A percentile compares a stretch with the other conserved stretches of the same genome.
Conservation (phyloP, 2,888 invertebrate genomes). For the Iselma pallidipennis region DNA sequence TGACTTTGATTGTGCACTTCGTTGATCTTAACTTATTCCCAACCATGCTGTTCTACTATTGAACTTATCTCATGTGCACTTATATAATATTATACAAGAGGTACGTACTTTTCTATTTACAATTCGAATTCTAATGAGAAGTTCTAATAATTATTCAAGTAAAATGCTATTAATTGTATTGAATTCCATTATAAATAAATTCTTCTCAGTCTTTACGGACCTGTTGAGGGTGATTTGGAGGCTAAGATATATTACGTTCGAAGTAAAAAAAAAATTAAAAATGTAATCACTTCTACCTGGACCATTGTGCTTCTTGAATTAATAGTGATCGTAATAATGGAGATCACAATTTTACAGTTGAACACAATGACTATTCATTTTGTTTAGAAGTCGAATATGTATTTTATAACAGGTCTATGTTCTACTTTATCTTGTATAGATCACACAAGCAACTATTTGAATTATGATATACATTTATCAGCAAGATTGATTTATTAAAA, state of each 20-base stretch:
- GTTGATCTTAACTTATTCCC: constrained; percentile 19
- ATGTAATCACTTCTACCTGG: constrained; percentile 1
- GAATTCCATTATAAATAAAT: not conserved
- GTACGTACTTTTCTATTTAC: constrained; percentile 11
- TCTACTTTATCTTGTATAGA: constrained; percentile 19
- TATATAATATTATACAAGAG: constrained; percentile 7
- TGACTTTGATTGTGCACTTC: constrained; percentile 24
- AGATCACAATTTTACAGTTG: constrained; percentile 8
- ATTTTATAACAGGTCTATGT: constrained; percentile 9
- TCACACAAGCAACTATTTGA: constrained; percentile 25
- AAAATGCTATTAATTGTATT: not conserved
- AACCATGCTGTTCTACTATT: constrained; percentile 21
- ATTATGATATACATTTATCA: constrained; percentile 27
- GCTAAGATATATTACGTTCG: constrained; percentile 7
- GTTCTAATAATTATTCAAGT: not conserved
- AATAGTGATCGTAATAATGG: constrained; percentile 12
- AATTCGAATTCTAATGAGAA: not conserved
- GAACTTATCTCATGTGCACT: constrained; percentile 13
- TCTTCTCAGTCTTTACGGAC: not conserved
- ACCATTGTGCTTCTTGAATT: constrained; percentile 4
- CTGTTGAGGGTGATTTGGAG: not conserved
- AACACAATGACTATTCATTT: constrained; percentile 18
- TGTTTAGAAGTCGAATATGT: constrained; percentile 8
- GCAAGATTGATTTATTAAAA: constrained; percentile 28
- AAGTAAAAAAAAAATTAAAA: constrained; percentile 6